Conservation (phyloP, 2,113 vertebrate species). For the Numenius arquata region DNA sequence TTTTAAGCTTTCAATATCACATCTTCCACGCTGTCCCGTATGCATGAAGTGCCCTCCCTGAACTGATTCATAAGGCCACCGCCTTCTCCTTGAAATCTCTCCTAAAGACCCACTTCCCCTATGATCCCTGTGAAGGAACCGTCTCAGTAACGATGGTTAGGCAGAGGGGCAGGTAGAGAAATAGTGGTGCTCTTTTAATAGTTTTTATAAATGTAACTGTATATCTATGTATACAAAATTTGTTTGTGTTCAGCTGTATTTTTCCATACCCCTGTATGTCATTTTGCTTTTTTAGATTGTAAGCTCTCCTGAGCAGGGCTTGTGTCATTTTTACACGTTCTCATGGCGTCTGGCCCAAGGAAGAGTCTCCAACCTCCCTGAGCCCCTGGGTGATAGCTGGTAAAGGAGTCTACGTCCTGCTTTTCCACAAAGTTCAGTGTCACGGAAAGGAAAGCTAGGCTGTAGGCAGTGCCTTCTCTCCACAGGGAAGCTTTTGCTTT, state of each 20-base stretch:
- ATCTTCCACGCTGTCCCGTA: constrained; percentile 55
- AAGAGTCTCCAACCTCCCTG: background rate
- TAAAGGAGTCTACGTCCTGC: background rate
- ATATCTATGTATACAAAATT: background rate
- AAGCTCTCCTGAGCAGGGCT: constrained; percentile 46
- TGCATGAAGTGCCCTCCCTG: constrained; percentile 63
- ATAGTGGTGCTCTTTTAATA: background rate
- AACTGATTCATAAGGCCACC: constrained; percentile 27
- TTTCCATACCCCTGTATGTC: constrained; percentile 43
- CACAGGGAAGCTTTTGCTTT: background rate
- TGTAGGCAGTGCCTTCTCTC: constrained; percentile 15
- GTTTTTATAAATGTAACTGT: background rate
- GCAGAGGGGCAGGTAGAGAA: constrained; percentile 45
- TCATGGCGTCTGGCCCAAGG: background rate
- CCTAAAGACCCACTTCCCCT: constrained; percentile 17
- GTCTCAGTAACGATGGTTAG: background rate
- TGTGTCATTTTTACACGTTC: constrained; percentile 24
- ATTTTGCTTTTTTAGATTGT: constrained; percentile 46
- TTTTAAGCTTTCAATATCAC: background rate
- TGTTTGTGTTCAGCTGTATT: constrained; percentile 57
- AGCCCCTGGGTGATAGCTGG: background rate
- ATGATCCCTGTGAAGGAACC: background rate
- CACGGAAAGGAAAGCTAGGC: background rate
- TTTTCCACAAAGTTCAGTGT: background rate
- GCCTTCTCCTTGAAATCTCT: constrained; percentile 31